Base-by-base conservation (phyloP, 1,140 invertebrate genomes). In the Drosophila pallidifrons region DNA sequence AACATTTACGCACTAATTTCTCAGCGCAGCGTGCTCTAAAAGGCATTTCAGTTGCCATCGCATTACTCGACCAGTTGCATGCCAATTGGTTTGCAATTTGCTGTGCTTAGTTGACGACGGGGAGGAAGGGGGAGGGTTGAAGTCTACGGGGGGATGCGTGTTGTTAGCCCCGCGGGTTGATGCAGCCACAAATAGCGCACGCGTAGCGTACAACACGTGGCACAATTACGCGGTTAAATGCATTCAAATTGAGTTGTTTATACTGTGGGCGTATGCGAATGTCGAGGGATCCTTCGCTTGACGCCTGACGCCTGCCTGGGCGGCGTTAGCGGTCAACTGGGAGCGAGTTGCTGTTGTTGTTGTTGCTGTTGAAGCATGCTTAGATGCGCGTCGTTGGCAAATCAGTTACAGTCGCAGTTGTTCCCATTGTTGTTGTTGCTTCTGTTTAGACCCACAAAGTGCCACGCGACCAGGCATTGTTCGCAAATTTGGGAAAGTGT, bases 241-340 rank as follows among this genome's bases (percentile, higher is more conserved):
- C 89, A 89, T 91, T 91, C 85, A 86, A 91, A 91, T 91, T 91
- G 88, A 91, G 88, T 91, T 91, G 88, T 91, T 91, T 91, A 91
- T 91, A 86, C 79, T 83, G 82, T 78, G 87, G 77, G 81, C 89
- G 83, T 80, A 73, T 58, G 77, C 58, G 47, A 20, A n/a, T 45
- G 58, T 28, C 51, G 16, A 55, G 8, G 30, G 3, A 4, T 3
- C 25, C 2, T n/a, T 30, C 13, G 2, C 51, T 25, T 25, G 20
- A 25, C 20, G 20, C 20, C 0, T 25, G 43, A 45, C n/a, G 43
- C n/a, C 43, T 45, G 11, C 43, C 4, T 15, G 47, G 43, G 30
- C 30, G 30, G 30, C 30, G 30, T 32, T 43, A 43, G 32, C 45
- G 58, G 73, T 74, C 73, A 78, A 68, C 49, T 72, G 64, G 69